phyloP scores from a whole-genome alignment of 2,797 vertebrate species.

The Masticophis lateralis region DNA sequence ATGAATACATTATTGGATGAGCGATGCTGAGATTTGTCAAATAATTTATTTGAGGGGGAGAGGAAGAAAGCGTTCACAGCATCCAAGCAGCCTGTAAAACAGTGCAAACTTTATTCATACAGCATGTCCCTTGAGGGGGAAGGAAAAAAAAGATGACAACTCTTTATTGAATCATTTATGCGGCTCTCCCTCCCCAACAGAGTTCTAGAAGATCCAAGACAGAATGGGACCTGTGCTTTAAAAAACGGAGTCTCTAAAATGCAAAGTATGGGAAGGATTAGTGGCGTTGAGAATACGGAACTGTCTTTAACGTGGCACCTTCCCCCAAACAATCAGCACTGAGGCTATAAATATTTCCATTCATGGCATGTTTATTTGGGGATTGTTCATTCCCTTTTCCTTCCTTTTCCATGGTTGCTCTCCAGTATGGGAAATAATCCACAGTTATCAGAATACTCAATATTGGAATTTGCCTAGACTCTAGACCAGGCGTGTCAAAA shows the following conservation, averaged over 20 bases:
- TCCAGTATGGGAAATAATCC: not conserved
- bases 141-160: not conserved
- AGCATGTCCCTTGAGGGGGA: not conserved
- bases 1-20: slow-evolving; percentile 4
- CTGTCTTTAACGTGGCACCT: not conserved
- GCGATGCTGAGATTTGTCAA: not conserved
- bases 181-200: not conserved
- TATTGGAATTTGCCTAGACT: not conserved
- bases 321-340: not conserved
- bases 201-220: slow-evolving; percentile 2
- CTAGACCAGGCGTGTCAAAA: not conserved
- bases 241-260: slow-evolving; percentile 6
- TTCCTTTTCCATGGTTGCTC: not conserved
- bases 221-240: not conserved
- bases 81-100: slow-evolving; percentile 4
- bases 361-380: not conserved
- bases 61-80: slow-evolving; percentile 22
- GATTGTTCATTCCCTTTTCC: not conserved
- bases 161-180: slow-evolving; percentile 44
- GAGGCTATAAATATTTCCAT: not conserved
- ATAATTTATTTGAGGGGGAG: slow-evolving; percentile 4
- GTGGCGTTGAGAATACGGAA: fast-evolving
- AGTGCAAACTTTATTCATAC: slow-evolving; percentile 30
- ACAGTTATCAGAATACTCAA: not conserved
- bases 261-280: slow-evolving; percentile 7